Percentiles rank a stretch among this genome's conserved stretches.
Evolutionary conservation across 2,797 vertebrate genomes (phyloP).

Genomic region (Chromis chromis): DNA sequence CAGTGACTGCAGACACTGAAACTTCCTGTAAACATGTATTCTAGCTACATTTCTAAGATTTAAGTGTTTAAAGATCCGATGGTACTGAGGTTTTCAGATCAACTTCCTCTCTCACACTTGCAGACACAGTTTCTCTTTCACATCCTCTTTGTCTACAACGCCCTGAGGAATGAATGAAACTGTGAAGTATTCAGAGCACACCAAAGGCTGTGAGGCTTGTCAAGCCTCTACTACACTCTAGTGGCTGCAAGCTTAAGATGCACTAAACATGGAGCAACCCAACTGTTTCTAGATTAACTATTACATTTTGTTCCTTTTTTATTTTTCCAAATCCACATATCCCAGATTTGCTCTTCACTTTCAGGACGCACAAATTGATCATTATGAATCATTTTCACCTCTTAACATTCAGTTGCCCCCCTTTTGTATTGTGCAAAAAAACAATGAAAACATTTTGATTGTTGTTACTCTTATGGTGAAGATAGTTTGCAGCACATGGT

Average conservation of each 20-base stretch:
- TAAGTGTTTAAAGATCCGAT: constrained; percentile 6
- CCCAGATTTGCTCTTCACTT: too few relatives aligned
- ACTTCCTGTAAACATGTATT: not conserved
- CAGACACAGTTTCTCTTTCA: constrained; percentile 69
- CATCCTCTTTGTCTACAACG: constrained; percentile 73
- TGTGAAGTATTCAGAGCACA: not conserved
- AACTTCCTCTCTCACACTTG: constrained; percentile 68
- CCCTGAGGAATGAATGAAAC: constrained; percentile 41
- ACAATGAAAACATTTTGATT: too few relatives aligned
- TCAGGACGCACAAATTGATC: too few relatives aligned
- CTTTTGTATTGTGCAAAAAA: too few relatives aligned
- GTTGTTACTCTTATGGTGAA: too few relatives aligned
- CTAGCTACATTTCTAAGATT: not conserved
- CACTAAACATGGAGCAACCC: not conserved
- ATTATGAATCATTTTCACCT: too few relatives aligned
- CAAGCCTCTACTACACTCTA: constrained; percentile 68
- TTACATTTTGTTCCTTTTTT: too few relatives aligned
- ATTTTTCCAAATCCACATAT: too few relatives aligned
- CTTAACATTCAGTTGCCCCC: too few relatives aligned
- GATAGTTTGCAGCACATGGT: too few relatives aligned
- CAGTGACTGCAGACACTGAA: not conserved
- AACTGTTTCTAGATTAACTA: too few relatives aligned
- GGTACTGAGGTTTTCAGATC: constrained; percentile 23
- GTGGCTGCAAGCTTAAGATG: constrained; percentile 50
- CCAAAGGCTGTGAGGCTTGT: not conserved